Conservation (phyloP, 2,888 invertebrate species). For the Temnothorax rugatulus region DNA sequence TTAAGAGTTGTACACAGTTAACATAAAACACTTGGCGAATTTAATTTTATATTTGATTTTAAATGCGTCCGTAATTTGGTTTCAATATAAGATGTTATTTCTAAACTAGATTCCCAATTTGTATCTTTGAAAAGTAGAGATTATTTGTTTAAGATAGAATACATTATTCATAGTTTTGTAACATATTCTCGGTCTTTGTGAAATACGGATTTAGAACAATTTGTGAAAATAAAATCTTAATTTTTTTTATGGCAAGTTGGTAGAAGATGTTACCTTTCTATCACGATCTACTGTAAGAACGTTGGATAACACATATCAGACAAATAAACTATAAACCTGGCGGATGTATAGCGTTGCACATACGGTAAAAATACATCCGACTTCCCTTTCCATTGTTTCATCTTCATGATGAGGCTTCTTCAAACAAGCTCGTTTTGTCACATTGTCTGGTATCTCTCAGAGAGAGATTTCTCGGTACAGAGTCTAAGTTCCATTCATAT, state of each 20-base stretch:
- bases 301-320: background rate
- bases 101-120: background rate
- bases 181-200: background rate
- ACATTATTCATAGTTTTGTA: background rate
- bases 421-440: slow-evolving; percentile 12
- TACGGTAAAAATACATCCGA: slow-evolving; percentile 1
- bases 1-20: background rate
- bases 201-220: background rate
- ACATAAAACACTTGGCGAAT: background rate
- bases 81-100: background rate
- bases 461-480: background rate
- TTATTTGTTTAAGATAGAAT: background rate
- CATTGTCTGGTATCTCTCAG: background rate
- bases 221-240: background rate
- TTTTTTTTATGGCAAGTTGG: background rate
- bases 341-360: background rate
- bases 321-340: background rate
- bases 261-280: background rate
- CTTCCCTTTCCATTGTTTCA: background rate
- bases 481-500: background rate
- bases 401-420: slow-evolving; percentile 1
- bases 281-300: background rate
- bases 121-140: background rate
- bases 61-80: background rate
- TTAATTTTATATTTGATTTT: background rate